Evolutionary conservation across 1,140 invertebrate genomes (phyloP), one percentile per base, ranked within the genome.

Genomic region (Elymnias hypermnestra): DNA sequence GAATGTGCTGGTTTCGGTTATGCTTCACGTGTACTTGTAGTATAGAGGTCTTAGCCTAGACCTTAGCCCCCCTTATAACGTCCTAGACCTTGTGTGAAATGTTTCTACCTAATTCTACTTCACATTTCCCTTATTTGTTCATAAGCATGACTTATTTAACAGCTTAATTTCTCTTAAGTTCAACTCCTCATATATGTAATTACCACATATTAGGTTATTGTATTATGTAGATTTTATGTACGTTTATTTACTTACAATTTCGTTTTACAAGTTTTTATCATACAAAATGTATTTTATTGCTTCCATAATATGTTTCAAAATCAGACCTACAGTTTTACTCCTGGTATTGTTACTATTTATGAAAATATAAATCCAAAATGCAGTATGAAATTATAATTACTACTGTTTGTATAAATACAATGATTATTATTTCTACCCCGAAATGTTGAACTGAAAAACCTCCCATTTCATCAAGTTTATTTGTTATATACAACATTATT

Each of bases 21-120:
- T 41, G 46, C 57, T 58, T 66, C 41, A 56, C 66, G 49, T 71
- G 65, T 65, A 64, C 54, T 43, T 36, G 72, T 75, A 77, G 73
- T 47, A 37, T 69, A 66, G 63, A 36, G 28, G 41, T 62, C 33
- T 58, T 68, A 64, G 57, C 38, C 35, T 60, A 52, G 10, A 53
- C 28, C 31, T 45, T 58, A 56, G 46, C 51, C 29, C 37, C 63
- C 59, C 40, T 57, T 68, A 51, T 13, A 10, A 36, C 46, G 62
- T 58, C 56, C 58, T 48, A 29, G 54, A 56, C 15, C 60, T 57
- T 46, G 18, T 58, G 56, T 69, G 56, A 63, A 36, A 53, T 53
- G 53, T 57, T 41, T 53, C 41, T 48, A 25, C 56, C 19, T 43
- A n/a, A 42, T 43, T 61, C 53, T 57, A 48, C 47, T 60, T 55